Percentiles rank a stretch among this genome's conserved stretches.
Conservation (phyloP, 2,113 vertebrate genomes). For the Pelobates fuscus region DNA sequence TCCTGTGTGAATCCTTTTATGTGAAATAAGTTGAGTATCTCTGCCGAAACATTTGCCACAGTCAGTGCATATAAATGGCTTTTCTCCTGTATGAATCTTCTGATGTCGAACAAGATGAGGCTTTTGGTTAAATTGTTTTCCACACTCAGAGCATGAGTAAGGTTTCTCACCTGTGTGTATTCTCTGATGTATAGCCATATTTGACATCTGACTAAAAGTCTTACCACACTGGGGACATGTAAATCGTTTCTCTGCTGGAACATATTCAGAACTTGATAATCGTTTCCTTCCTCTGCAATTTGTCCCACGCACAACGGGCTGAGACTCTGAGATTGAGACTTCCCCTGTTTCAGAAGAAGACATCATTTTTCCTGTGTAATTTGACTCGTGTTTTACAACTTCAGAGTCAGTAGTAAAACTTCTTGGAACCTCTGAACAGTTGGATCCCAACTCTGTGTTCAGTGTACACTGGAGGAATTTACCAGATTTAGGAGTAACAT, state of each 20-base stretch:
- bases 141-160: constrained; percentile 58
- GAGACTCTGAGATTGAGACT: not conserved
- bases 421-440: constrained; percentile 2
- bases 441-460: constrained; percentile 3
- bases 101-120: constrained; percentile 25
- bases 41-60: constrained; percentile 28
- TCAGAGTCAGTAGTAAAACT: too few relatives aligned
- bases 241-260: constrained; percentile 29
- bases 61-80: constrained; percentile 13
- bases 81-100: constrained; percentile 17
- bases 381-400: too few relatives aligned
- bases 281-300: constrained; percentile 56
- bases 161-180: constrained; percentile 71
- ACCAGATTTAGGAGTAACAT: constrained; percentile 10
- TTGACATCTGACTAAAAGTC: constrained; percentile 59
- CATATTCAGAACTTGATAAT: constrained; percentile 55
- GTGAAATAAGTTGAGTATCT: constrained; percentile 14
- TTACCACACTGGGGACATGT: constrained; percentile 59
- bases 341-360: constrained; percentile 26
- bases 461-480: not conserved
- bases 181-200: constrained; percentile 66
- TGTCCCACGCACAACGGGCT: constrained; percentile 54
- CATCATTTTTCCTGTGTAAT: too few relatives aligned
- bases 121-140: constrained; percentile 51
- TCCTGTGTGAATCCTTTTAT: constrained; percentile 32